Base-by-base conservation (phyloP, 2,888 invertebrate species). In the Bimastos eiseni region DNA sequence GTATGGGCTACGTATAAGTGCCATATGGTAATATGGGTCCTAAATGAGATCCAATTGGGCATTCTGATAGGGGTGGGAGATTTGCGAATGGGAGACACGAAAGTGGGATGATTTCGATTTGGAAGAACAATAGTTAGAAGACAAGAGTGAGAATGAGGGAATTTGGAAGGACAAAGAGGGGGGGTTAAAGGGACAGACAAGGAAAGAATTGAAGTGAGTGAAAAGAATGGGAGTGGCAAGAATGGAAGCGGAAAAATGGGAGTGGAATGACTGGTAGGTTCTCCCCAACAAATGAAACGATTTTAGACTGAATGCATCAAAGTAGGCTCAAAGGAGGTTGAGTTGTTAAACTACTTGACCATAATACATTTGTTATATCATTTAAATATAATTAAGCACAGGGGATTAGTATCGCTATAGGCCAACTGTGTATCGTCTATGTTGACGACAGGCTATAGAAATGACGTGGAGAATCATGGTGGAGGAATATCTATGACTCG, bases 61-160 rank as follows among this genome's bases (percentile, higher is more conserved):
- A 38, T 38, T 38, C 38, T 38, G 38, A 13, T 13, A 38, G 38
- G 13, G 38, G 44, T 11, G 19, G 5, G 44, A 44, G 44, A 15
- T 5, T 8, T 38, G 44, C 17, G 44, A 44, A 19, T 44, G 44
- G 19, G 19, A 44, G 24, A 17, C 30, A 83, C 83, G n/a, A 33
- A 17, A 89, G 89, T 70, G 44, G 90, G 36, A 70, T 37, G 70
- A 70, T 55, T 90, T 34, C 86, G 70, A 89, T 89, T 90, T n/a
- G 89, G 70, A 90, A 38, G 55, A 70, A 49, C 38, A 38, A 49
- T n/a, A n/a, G n/a, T n/a, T n/a, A n/a, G n/a, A n/a, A n/a, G n/a
- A n/a, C n/a, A n/a, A n/a, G n/a, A n/a, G n/a, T 37, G 30, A 49
- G 89, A 19, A 89, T 44, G 33, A 89, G 70, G 17, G 70, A 34